Evolutionary conservation across 37 sponge, comb jelly and placozoan species (phyloP).

Genomic region (Tethya wilhelma): DNA sequence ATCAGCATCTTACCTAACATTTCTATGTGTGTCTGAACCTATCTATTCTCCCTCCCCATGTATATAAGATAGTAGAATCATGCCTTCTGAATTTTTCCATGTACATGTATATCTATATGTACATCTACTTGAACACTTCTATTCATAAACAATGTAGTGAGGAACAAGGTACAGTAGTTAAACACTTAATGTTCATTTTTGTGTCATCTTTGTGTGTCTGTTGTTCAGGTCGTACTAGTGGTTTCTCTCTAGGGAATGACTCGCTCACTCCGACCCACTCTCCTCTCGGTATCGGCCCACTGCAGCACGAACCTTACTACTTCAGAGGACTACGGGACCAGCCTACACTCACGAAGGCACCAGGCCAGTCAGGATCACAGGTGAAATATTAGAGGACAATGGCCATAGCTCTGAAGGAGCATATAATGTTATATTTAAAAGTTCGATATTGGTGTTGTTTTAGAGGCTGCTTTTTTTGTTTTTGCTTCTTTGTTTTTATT

Average conservation of each 20-base stretch:
- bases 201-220: background rate
- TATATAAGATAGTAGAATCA: background rate
- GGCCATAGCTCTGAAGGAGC: too few species aligned
- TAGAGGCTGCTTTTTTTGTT: background rate
- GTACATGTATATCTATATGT: too few species aligned
- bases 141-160: background rate
- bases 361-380: slow-evolving; percentile 44
- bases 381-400: background rate
- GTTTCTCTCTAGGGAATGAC: slow-evolving; percentile 14
- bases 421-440: too few species aligned
- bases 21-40: too few species aligned
- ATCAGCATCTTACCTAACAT: too few species aligned
- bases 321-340: slow-evolving; percentile 50
- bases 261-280: slow-evolving; percentile 8
- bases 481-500: background rate
- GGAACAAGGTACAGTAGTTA: background rate
- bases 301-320: slow-evolving; percentile 31
- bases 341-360: slow-evolving; percentile 51
- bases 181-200: background rate
- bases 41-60: too few species aligned
- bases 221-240: slow-evolving; percentile 5
- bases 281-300: background rate
- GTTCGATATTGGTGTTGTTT: too few species aligned
- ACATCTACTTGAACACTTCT: too few species aligned
- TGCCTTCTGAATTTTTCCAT: background rate